phyloP scores from a whole-genome alignment of 2,113 vertebrate species.

The Corythaixoides concolor region DNA sequence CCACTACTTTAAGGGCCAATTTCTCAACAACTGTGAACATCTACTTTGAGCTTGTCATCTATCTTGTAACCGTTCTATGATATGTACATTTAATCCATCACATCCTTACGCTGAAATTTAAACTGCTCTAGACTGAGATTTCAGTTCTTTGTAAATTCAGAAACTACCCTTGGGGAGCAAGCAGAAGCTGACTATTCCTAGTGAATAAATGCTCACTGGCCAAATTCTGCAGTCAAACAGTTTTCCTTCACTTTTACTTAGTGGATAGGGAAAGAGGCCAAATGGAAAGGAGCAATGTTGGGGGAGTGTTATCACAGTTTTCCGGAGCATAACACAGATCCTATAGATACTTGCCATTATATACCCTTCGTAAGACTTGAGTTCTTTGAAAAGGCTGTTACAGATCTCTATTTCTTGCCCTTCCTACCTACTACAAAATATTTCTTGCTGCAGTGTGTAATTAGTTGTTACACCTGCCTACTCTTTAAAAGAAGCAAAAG shows the following conservation, averaged over 20 bases:
- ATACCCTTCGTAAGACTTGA: neutral
- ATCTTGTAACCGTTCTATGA: no score
- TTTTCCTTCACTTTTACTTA: neutral
- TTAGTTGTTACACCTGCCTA: neutral
- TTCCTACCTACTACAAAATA: neutral
- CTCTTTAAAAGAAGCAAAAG: neutral
- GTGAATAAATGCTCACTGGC: neutral
- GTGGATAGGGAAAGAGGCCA: neutral
- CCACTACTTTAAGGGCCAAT: neutral
- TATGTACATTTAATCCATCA: neutral
- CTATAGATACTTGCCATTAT: neutral
- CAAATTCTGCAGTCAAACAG: neutral
- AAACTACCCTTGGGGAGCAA: neutral
- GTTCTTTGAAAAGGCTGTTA: neutral
- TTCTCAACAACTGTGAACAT: neutral
- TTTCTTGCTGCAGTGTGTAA: neutral
- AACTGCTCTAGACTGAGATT: neutral
- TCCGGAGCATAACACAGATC: neutral
- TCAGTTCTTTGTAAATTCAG: neutral
- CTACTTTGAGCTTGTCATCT: neutral
- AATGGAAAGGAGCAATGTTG: neutral
- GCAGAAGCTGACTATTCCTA: neutral
- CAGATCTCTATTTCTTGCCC: neutral
- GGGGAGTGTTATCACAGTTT: neutral
- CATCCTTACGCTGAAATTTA: neutral